Evolutionary conservation across 2,797 vertebrate species (phyloP).

Genomic region (Liasis olivaceus): DNA sequence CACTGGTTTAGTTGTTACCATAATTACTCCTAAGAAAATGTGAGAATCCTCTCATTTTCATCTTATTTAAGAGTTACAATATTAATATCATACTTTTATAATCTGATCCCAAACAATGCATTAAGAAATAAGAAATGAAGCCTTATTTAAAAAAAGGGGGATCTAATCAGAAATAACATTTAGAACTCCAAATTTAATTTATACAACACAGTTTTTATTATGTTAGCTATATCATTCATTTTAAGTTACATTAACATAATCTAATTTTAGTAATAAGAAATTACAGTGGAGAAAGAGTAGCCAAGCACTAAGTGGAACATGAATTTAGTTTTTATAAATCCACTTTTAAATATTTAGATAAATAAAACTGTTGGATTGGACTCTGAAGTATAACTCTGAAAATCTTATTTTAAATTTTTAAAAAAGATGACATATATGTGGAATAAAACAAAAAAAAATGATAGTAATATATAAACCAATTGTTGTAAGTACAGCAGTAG

Average conservation of each 20-base stretch:
- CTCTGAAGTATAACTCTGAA: background rate
- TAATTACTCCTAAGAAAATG: background rate
- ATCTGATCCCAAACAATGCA: background rate
- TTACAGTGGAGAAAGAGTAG: background rate
- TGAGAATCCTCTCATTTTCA: background rate
- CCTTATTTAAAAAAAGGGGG: background rate
- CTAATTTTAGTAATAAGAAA: background rate
- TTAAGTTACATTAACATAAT: background rate
- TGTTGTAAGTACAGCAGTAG: background rate
- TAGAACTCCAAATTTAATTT: background rate
- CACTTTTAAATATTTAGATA: background rate
- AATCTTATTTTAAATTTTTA: background rate
- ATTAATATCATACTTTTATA: background rate
- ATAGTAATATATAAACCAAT: background rate
- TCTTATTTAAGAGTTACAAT: background rate
- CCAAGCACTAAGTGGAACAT: background rate
- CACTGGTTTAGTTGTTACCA: background rate
- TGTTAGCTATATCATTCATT: background rate
- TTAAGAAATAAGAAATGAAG: background rate
- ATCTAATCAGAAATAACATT: background rate
- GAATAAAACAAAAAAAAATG: background rate
- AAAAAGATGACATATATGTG: background rate
- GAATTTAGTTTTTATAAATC: background rate
- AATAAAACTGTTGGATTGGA: background rate
- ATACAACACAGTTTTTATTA: background rate